phyloP scores from a whole-genome alignment of 2,113 vertebrate species.

The Protomyctophum bolini region DNA sequence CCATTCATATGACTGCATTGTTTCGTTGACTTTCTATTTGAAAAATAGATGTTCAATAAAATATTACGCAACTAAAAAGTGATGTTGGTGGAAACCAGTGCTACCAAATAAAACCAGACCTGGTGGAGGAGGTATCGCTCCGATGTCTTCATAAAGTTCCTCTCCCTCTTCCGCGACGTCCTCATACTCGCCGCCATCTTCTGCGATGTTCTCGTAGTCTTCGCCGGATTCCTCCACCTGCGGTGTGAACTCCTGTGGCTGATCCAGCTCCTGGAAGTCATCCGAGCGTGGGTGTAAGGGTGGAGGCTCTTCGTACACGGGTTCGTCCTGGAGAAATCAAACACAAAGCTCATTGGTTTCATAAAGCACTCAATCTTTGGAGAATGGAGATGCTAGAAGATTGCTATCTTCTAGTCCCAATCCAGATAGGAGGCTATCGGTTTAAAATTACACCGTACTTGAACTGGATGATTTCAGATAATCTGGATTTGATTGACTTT shows the following conservation, averaged over 20 bases:
- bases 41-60: too few relatives aligned
- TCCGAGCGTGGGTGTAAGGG: slow-evolving; percentile 57
- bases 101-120: not conserved
- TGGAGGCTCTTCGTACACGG: slow-evolving; percentile 57
- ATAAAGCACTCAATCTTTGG: not conserved
- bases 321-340: slow-evolving; percentile 37
- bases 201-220: not conserved
- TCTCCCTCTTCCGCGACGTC: slow-evolving; percentile 65
- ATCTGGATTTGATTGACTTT: not conserved
- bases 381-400: not conserved
- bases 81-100: too few relatives aligned
- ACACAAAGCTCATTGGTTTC: not conserved
- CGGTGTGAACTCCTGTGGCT: not conserved
- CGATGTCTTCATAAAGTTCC: not conserved
- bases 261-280: slow-evolving; percentile 28
- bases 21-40: too few relatives aligned
- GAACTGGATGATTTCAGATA: not conserved
- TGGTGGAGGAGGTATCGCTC: not conserved
- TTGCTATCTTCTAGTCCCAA: not conserved
- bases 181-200: slow-evolving; percentile 79
- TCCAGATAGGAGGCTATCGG: not conserved
- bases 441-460: not conserved
- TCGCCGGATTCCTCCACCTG: slow-evolving; percentile 4
- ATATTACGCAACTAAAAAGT: too few relatives aligned
- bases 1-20: too few relatives aligned